Conservation (phyloP, 2,113 vertebrate species). For the Prunella fulvescens region DNA sequence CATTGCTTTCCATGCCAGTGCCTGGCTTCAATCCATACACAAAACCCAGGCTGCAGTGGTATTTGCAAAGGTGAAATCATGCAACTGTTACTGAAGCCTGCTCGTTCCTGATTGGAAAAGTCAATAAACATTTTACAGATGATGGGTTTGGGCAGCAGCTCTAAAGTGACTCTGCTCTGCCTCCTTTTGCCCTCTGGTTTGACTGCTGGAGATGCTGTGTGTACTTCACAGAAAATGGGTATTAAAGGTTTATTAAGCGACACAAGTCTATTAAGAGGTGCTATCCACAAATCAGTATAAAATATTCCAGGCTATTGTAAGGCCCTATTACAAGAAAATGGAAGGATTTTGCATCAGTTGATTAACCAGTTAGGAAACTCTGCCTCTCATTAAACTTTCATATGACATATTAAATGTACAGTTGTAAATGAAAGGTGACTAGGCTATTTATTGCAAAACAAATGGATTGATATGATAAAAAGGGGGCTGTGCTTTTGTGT, state of each 20-base stretch:
- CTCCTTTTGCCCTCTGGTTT: background rate
- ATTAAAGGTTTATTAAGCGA: background rate
- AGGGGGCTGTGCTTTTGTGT: background rate
- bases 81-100: background rate
- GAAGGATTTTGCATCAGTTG: background rate
- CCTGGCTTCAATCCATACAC: background rate
- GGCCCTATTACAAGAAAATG: background rate
- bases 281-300: background rate
- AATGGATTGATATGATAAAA: background rate
- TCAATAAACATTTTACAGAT: background rate
- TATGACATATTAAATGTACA: background rate
- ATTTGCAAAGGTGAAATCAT: conserved; percentile 24
- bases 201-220: background rate
- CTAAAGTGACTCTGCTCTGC: background rate
- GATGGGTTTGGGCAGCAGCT: background rate
- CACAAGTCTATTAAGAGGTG: background rate
- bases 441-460: background rate
- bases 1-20: background rate
- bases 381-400: background rate
- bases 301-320: conserved; percentile 18
- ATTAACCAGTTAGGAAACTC: conserved; percentile 28
- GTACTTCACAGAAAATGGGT: background rate
- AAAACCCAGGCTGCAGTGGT: background rate
- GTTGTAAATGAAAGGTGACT: background rate
- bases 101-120: background rate